These are phyloP conservation scores for Sclerurus mexicanus DNA, from an alignment of 2,113 vertebrate species.

Conservation along the genomic window DNA sequence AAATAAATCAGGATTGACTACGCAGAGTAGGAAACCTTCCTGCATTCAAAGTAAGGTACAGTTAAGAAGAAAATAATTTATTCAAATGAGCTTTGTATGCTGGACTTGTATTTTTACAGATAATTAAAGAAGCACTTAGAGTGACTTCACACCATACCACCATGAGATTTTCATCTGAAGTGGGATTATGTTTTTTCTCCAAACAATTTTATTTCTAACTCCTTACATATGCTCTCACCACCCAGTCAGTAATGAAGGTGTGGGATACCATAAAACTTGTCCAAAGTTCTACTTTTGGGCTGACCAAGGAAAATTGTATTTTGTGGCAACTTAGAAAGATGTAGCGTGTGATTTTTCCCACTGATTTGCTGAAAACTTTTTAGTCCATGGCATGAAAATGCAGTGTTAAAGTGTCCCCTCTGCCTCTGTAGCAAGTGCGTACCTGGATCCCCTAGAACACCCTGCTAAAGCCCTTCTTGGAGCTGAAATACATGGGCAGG, in stretches of 20 bases:
- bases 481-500: rapidly evolving
- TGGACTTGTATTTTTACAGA: background rate
- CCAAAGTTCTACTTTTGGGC: background rate
- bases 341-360: background rate
- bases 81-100: background rate
- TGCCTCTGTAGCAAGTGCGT: background rate
- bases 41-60: background rate
- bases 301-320: background rate
- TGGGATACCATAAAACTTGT: background rate
- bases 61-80: background rate
- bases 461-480: background rate
- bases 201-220: background rate
- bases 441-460: background rate
- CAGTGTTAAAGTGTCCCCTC: background rate
- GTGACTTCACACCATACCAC: background rate
- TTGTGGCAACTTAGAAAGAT: background rate
- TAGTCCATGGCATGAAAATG: background rate
- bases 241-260: background rate
- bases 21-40: background rate
- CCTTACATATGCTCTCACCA: background rate
- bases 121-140: background rate
- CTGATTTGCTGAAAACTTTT: background rate
- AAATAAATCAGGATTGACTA: background rate
- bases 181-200: background rate
- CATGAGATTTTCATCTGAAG: background rate